phyloP scores from a whole-genome alignment of 2,113 vertebrate species.

The Mobula hypostoma region DNA sequence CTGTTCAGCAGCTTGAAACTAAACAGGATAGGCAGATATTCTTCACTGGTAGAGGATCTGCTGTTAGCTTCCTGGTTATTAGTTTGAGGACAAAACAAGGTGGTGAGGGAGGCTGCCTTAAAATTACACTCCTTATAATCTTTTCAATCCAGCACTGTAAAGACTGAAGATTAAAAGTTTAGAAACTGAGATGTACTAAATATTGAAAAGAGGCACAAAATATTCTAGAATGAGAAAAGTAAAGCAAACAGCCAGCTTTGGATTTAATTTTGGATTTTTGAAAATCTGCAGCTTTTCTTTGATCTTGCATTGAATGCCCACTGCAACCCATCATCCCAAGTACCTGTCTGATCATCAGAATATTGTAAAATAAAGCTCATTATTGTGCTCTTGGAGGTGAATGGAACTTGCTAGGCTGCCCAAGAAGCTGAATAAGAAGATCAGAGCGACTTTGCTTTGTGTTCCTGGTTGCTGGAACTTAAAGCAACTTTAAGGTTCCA shows the following conservation, averaged over 20 bases:
- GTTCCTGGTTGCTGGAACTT: neutral
- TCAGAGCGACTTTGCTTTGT: neutral
- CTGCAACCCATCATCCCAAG: neutral
- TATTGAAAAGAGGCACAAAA: neutral
- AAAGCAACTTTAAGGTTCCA: neutral
- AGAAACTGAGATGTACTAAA: neutral
- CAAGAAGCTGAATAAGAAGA: conserved; percentile 40
- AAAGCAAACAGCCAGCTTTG: neutral
- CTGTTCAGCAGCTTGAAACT: neutral
- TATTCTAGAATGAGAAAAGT: neutral
- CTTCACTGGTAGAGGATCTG: neutral
- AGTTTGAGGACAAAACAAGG: neutral
- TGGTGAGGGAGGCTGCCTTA: neutral
- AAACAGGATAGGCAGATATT: neutral
- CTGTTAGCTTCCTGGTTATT: neutral
- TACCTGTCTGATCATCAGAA: conserved; percentile 44
- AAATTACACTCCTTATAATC: neutral
- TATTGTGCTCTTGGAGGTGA: conserved; percentile 40
- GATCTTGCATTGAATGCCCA: neutral
- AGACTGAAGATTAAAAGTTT: neutral
- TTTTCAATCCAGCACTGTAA: neutral
- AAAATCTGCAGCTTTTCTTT: neutral
- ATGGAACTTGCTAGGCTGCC: conserved; percentile 42
- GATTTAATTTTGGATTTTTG: neutral
- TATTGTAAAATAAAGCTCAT: conserved; percentile 33